Conservation (phyloP, 2,797 vertebrate species). For the Limnodromus scolopaceus region DNA sequence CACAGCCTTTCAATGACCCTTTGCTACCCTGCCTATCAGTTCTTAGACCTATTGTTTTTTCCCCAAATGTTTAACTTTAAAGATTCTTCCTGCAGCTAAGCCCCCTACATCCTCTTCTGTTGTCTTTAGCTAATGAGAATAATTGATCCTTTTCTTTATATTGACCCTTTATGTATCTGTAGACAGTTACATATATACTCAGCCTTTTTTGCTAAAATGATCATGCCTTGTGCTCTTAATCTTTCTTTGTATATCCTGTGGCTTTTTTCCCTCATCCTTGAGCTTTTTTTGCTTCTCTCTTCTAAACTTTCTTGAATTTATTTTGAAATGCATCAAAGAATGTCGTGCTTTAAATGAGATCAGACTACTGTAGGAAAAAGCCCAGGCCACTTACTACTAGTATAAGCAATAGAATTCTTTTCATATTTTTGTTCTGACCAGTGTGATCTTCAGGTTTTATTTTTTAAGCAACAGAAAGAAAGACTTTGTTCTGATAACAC, state of each 20-base stretch:
- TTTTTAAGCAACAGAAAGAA: not conserved
- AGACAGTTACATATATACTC: not conserved
- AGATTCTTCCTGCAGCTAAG: not conserved
- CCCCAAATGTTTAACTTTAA: slow-evolving; percentile 9
- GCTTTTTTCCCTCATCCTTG: not conserved
- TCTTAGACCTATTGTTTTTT: not conserved
- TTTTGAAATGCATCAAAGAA: not conserved
- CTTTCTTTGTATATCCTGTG: not conserved
- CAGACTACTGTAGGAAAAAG: not conserved
- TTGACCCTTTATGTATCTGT: not conserved
- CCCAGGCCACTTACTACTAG: not conserved
- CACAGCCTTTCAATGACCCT: not conserved
- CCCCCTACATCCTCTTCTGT: not conserved
- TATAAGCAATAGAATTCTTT: not conserved
- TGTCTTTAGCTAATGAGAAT: slow-evolving; percentile 43
- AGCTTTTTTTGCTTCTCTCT: not conserved
- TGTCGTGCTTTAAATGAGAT: not conserved
- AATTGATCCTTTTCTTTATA: slow-evolving; percentile 11
- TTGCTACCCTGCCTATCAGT: not conserved
- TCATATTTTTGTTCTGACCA: not conserved
- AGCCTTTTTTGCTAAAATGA: not conserved
- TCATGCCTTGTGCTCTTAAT: not conserved
- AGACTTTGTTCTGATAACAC: not conserved
- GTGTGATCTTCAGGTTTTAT: not conserved
- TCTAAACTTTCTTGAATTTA: not conserved